A percentile compares a stretch with the other conserved stretches of the same genome.
Conservation (phyloP, 2,888 invertebrate species). For the Netelia virgata region DNA sequence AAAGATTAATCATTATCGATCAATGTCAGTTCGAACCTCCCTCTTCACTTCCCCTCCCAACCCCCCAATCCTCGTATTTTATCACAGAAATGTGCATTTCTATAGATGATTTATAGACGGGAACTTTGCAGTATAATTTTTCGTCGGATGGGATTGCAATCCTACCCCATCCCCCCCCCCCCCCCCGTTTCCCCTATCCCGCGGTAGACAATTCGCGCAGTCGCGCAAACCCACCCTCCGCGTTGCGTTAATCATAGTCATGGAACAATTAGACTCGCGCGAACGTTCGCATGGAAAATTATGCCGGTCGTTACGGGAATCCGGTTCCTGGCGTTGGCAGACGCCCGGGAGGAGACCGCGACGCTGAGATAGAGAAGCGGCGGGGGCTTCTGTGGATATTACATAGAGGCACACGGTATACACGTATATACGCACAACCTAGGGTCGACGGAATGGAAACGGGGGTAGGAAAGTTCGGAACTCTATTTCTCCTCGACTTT, state of each 20-base stretch:
- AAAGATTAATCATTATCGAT: neutral
- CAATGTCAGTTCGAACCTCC: neutral
- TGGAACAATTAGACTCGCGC: constrained; percentile 68
- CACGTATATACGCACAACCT: neutral
- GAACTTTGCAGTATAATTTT: constrained; percentile 2
- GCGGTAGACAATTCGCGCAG: constrained; percentile 50
- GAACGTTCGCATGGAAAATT: constrained; percentile 68
- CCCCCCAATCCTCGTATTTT: neutral
- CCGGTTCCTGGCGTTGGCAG: constrained; percentile 62
- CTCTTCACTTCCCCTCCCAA: too few relatives aligned
- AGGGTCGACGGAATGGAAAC: constrained; percentile 7
- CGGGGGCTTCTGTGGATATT: constrained; percentile 3
- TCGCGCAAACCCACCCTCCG: constrained; percentile 35
- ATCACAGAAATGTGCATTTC: neutral
- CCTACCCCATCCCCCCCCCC: neutral
- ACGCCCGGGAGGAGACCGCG: constrained; percentile 49
- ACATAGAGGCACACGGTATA: constrained; percentile 23
- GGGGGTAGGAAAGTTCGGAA: constrained; percentile 3
- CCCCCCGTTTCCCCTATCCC: neutral
- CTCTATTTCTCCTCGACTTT: neutral
- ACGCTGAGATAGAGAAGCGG: constrained; percentile 19
- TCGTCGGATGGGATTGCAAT: neutral
- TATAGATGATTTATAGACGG: neutral
- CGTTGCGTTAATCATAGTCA: constrained; percentile 65
- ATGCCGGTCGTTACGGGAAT: constrained; percentile 69